A percentile compares a stretch with the other conserved stretches of the same genome.
Evolutionary conservation across 2,113 vertebrate species (phyloP).

Genomic region (Typhlomys cinereus): DNA sequence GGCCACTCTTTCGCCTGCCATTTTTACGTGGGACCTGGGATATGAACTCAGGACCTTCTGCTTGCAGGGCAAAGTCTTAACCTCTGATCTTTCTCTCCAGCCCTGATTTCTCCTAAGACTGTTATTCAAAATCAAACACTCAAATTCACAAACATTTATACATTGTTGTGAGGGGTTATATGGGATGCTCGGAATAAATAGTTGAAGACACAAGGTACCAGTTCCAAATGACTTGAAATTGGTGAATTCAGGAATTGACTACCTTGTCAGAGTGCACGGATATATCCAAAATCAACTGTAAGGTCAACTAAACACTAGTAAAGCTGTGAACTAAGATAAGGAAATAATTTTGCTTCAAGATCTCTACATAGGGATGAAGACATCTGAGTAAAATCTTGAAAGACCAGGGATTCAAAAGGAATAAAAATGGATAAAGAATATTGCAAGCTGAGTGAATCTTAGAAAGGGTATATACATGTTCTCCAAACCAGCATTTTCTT

Average conservation of each 20-base stretch:
- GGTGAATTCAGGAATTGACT: not conserved
- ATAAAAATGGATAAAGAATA: conserved; percentile 25
- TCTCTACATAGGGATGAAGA: not conserved
- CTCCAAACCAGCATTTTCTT: not conserved
- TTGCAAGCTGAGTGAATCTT: conserved; percentile 25
- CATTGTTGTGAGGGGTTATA: not conserved
- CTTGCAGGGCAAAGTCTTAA: no score
- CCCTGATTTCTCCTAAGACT: no score
- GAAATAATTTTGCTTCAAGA: not conserved
- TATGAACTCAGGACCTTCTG: no score
- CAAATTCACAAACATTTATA: conserved; percentile 19
- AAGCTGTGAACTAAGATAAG: not conserved
- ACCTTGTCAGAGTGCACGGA: not conserved
- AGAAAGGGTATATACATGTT: not conserved
- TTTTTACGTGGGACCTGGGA: no score
- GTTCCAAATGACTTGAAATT: not conserved
- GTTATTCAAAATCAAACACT: conserved; percentile 36
- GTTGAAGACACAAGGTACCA: not conserved
- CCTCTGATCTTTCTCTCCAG: no score
- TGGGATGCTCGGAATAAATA: conserved; percentile 1
- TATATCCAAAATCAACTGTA: not conserved
- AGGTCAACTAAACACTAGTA: not conserved
- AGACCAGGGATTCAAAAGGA: not conserved
- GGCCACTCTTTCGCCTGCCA: no score
- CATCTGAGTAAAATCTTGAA: conserved; percentile 49